Conservation (phyloP, 2,888 invertebrate genomes). For the Cantharis rufa region DNA sequence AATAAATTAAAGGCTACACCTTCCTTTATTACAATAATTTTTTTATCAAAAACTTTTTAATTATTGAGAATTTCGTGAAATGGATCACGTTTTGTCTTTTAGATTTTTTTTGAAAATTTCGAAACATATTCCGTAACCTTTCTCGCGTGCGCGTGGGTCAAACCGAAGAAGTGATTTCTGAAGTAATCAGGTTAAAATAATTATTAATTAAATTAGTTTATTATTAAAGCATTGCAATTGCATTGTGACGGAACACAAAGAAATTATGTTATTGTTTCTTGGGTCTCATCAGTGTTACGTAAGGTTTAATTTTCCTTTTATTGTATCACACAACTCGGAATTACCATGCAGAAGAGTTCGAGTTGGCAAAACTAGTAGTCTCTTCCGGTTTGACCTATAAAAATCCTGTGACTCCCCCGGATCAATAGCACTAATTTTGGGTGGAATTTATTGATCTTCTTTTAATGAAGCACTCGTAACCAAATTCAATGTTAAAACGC, state of each 20-base stretch:
- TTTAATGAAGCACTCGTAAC: background rate
- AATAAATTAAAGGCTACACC: background rate
- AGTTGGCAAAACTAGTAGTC: background rate
- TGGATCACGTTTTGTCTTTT: background rate
- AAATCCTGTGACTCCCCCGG: background rate
- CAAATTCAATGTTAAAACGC: background rate
- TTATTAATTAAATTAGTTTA: background rate
- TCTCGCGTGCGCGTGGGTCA: background rate
- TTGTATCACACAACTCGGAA: background rate
- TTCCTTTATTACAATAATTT: background rate
- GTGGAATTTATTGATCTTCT: background rate
- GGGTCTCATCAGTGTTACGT: background rate
- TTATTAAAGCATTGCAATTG: background rate
- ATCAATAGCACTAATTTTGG: background rate
- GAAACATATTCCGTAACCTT: background rate
- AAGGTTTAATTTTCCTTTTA: background rate
- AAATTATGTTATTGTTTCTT: background rate
- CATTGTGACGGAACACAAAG: background rate
- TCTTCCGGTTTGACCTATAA: background rate
- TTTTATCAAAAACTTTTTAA: background rate
- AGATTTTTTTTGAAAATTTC: background rate
- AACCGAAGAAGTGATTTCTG: background rate
- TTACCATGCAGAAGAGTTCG: background rate
- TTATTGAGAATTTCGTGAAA: background rate
- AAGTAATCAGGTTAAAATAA: background rate